Evolutionary conservation across 2,797 vertebrate species (phyloP).

Genomic region (Smutsia gigantea): DNA sequence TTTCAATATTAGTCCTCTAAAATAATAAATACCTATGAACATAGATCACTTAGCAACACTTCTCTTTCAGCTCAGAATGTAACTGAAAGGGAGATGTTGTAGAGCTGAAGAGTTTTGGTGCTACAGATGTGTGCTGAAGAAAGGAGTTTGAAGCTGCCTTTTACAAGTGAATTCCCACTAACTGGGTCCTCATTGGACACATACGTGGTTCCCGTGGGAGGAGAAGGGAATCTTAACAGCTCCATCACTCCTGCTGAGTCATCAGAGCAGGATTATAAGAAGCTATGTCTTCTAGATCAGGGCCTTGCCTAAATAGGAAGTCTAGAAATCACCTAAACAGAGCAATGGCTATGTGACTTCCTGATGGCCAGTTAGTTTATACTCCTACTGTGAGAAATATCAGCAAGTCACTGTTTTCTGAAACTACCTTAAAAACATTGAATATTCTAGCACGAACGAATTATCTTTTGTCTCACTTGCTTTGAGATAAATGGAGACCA

Average conservation of each 20-base stretch:
- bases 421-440: constrained; percentile 40
- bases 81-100: not conserved
- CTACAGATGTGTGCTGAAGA: not conserved
- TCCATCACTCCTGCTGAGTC: not conserved
- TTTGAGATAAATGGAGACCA: not conserved
- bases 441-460: not conserved
- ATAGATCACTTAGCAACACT: not conserved
- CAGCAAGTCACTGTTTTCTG: not conserved
- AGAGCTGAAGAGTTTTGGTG: not conserved
- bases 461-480: not conserved
- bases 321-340: constrained; percentile 66
- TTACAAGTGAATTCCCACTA: constrained; percentile 26
- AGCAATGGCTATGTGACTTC: constrained; percentile 1
- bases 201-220: not conserved
- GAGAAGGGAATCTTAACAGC: constrained; percentile 1
- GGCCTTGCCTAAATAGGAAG: constrained; percentile 67
- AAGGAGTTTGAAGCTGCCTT: not conserved
- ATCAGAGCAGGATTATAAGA: constrained; percentile 52
- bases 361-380: not conserved
- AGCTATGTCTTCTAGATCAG: constrained; percentile 25
- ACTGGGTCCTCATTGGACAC: not conserved
- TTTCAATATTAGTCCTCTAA: not conserved
- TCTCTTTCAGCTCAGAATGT: not conserved
- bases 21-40: constrained; percentile 20
- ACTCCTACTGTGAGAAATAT: not conserved